phyloP scores from a whole-genome alignment of 2,797 vertebrate species.

The Alauda arvensis region DNA sequence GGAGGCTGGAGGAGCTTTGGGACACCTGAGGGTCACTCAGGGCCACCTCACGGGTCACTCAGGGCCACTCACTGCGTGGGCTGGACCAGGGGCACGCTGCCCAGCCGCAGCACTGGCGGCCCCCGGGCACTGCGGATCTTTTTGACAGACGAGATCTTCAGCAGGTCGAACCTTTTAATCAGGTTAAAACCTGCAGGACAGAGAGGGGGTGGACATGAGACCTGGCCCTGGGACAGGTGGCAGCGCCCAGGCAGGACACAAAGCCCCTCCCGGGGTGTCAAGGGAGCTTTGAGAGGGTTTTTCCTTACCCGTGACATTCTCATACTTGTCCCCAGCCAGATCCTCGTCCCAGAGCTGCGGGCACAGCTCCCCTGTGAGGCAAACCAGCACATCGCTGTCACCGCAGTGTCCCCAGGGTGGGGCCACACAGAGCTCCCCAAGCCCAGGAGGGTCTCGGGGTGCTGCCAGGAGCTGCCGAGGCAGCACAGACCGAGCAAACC shows the following conservation, averaged over 20 bases:
- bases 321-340: slow-evolving; percentile 55
- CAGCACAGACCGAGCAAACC: background rate
- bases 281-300: background rate
- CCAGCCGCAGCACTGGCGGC: slow-evolving; percentile 84
- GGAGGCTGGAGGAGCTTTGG: background rate
- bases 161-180: slow-evolving; percentile 84
- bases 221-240: background rate
- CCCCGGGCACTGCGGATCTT: slow-evolving; percentile 87
- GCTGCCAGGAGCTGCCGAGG: background rate
- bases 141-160: slow-evolving; percentile 86
- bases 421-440: background rate
- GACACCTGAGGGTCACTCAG: background rate
- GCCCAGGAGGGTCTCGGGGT: background rate
- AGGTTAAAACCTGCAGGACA: slow-evolving; percentile 87
- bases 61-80: slow-evolving; percentile 79
- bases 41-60: rapidly evolving
- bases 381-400: background rate
- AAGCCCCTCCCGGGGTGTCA: rapidly evolving
- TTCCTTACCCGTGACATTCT: slow-evolving; percentile 70
- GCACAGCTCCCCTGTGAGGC: slow-evolving; percentile 61
- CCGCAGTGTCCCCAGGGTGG: rapidly evolving
- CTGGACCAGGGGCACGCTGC: slow-evolving; percentile 79
- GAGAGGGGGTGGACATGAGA: background rate
- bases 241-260: background rate
- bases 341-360: slow-evolving; percentile 67